Percentiles rank a stretch among this genome's conserved stretches.
These are phyloP conservation scores for Drosophila prostipennis DNA, from an alignment of 2,888 invertebrate genomes.

Conservation along the genomic window DNA sequence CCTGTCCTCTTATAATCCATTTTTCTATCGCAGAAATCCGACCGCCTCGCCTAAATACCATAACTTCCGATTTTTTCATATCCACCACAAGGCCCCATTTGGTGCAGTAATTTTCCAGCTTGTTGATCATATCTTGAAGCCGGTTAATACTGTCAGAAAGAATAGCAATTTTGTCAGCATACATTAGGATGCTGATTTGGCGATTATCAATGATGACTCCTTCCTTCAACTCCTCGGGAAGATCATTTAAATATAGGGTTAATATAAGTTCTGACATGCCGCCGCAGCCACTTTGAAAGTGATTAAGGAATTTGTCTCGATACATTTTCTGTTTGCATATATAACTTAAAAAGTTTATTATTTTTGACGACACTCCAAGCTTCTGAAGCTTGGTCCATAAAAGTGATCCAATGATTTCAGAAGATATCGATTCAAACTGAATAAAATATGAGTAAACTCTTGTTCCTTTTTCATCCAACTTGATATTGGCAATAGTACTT, in stretches of 20 bases:
- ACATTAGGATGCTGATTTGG: slow-evolving; percentile 1
- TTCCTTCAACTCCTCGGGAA: not conserved
- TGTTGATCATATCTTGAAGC: slow-evolving; percentile 15
- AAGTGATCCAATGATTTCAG: too few relatives aligned
- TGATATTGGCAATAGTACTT: not conserved
- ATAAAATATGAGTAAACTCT: slow-evolving; percentile 19
- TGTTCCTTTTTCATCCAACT: not conserved
- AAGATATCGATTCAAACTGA: not conserved
- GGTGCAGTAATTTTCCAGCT: slow-evolving; percentile 3
- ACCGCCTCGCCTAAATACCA: slow-evolving; percentile 11
- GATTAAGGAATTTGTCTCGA: not conserved
- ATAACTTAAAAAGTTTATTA: not conserved
- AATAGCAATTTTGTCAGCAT: not conserved
- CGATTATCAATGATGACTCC: slow-evolving; percentile 13
- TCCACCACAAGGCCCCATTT: slow-evolving; percentile 4
- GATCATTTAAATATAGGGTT: slow-evolving; percentile 19
- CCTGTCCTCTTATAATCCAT: slow-evolving; percentile 6
- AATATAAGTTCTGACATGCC: not conserved
- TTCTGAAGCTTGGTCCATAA: slow-evolving; percentile 8
- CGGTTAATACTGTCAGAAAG: not conserved
- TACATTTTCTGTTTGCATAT: not conserved
- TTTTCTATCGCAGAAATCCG: not conserved
- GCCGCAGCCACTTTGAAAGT: not conserved
- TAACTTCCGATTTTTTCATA: not conserved
- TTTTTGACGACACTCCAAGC: slow-evolving; percentile 11